phyloP scores from a whole-genome alignment of 2,888 invertebrate species.

The Lasioglossum vierecki region DNA sequence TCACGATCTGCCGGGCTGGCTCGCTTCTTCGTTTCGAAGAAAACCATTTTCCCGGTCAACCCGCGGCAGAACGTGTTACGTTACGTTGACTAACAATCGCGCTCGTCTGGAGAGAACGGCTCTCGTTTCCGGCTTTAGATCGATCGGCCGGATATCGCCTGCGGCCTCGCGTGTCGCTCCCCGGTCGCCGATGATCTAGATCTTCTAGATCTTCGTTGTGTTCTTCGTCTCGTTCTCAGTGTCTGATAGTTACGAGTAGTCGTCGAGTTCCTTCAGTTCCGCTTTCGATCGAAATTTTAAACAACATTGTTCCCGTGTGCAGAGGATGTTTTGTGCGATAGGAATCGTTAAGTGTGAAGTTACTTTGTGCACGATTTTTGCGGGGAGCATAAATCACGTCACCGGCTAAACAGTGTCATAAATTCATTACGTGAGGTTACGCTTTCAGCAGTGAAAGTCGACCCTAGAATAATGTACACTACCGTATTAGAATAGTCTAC shows the following conservation, averaged over 20 bases:
- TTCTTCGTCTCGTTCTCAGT: background rate
- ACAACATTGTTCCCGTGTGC: background rate
- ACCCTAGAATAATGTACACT: slow-evolving; percentile 11
- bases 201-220: background rate
- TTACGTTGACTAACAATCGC: slow-evolving; percentile 22
- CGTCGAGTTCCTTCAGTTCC: background rate
- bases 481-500: slow-evolving; percentile 22
- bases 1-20: slow-evolving; percentile 24
- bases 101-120: slow-evolving; percentile 12
- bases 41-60: slow-evolving; percentile 43
- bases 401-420: slow-evolving; percentile 7
- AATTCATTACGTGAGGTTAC: slow-evolving; percentile 28
- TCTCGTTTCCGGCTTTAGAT: slow-evolving; percentile 41
- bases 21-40: slow-evolving; percentile 25
- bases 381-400: slow-evolving; percentile 3
- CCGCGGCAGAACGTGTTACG: slow-evolving; percentile 28
- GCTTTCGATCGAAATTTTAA: background rate
- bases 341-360: background rate
- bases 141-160: slow-evolving; percentile 47
- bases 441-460: slow-evolving; percentile 37
- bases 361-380: background rate
- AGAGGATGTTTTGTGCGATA: background rate
- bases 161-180: slow-evolving; percentile 37
- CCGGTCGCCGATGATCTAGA: slow-evolving; percentile 28
- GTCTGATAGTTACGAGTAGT: background rate